Percentiles rank a stretch among this genome's conserved stretches.
Conservation (phyloP, 1,140 invertebrate species). For the Drosophila melanogaster region DNA sequence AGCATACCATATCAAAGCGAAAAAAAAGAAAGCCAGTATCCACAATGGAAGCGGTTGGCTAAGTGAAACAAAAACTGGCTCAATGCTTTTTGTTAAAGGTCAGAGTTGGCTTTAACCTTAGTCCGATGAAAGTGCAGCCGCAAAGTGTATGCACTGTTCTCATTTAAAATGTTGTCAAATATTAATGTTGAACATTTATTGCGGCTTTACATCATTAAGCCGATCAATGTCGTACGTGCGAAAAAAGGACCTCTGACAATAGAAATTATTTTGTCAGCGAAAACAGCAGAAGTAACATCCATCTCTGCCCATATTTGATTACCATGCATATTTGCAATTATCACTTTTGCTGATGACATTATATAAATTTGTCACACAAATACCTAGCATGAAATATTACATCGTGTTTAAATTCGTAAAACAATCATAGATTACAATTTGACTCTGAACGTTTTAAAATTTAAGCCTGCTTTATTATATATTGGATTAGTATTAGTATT, state of each 20-base stretch:
- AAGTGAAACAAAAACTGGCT: slow-evolving; percentile 13
- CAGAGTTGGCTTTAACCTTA: slow-evolving; percentile 5
- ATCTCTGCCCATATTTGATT: slow-evolving; percentile 43
- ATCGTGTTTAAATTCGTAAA: neutral
- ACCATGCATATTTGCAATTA: slow-evolving; percentile 51
- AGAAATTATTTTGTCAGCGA: slow-evolving; percentile 4
- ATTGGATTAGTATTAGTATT: too few species aligned
- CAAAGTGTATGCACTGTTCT: neutral
- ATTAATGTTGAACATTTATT: slow-evolving; percentile 45
- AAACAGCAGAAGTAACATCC: neutral
- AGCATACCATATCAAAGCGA: slow-evolving; percentile 49
- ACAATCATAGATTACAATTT: neutral
- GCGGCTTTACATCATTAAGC: slow-evolving; percentile 47
- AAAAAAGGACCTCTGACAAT: slow-evolving; percentile 18
- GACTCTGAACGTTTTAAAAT: neutral
- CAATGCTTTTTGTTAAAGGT: slow-evolving; percentile 4
- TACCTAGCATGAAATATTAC: slow-evolving; percentile 13
- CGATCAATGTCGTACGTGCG: slow-evolving; percentile 35
- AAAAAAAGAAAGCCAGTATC: slow-evolving; percentile 2
- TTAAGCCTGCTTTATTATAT: too few species aligned
- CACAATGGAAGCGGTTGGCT: slow-evolving; percentile 12
- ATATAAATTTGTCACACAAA: slow-evolving; percentile 28
- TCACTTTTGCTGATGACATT: slow-evolving; percentile 58
- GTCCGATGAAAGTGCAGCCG: neutral
- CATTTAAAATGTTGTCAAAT: slow-evolving; percentile 16